A percentile compares a stretch with the other conserved stretches of the same genome.
Evolutionary conservation across 2,797 vertebrate species (phyloP).

Genomic region (Gallinago stenura): DNA sequence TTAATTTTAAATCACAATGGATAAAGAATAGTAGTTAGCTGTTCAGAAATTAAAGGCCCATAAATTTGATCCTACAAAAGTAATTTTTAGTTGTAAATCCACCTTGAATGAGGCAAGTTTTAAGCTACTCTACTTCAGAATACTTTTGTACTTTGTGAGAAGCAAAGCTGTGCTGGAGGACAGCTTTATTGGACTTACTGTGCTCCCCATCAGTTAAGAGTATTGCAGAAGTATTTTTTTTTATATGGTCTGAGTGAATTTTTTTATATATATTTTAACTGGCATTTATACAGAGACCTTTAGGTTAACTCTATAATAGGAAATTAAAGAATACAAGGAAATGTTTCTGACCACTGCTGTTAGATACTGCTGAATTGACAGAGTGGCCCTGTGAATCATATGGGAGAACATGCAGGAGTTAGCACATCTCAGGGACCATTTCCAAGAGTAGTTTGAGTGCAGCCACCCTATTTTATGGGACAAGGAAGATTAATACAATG

Average conservation of each 20-base stretch:
- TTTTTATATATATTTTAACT: not conserved
- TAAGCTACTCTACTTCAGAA: not conserved
- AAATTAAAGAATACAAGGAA: not conserved
- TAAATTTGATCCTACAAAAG: not conserved
- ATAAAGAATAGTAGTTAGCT: no score
- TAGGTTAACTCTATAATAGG: not conserved
- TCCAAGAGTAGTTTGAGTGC: not conserved
- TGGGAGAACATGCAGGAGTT: not conserved
- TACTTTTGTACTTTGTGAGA: not conserved
- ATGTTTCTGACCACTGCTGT: accelerated
- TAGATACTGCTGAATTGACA: not conserved
- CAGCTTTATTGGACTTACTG: not conserved
- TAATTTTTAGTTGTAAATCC: not conserved
- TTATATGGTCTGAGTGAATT: not conserved
- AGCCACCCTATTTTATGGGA: not conserved
- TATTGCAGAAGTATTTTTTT: not conserved
- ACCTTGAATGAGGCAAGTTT: not conserved
- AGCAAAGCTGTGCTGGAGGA: not conserved
- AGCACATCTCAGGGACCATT: not conserved
- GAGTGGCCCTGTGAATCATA: not conserved
- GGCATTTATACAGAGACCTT: not conserved
- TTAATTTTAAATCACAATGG: no score
- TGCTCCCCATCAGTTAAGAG: not conserved
- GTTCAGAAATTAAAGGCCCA: no score
- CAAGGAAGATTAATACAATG: not conserved